Percentiles rank a stretch among this genome's conserved stretches.
These are phyloP conservation scores for Phylloscopus whistleri DNA, from an alignment of 2,113 vertebrate genomes.

Conservation along the genomic window DNA sequence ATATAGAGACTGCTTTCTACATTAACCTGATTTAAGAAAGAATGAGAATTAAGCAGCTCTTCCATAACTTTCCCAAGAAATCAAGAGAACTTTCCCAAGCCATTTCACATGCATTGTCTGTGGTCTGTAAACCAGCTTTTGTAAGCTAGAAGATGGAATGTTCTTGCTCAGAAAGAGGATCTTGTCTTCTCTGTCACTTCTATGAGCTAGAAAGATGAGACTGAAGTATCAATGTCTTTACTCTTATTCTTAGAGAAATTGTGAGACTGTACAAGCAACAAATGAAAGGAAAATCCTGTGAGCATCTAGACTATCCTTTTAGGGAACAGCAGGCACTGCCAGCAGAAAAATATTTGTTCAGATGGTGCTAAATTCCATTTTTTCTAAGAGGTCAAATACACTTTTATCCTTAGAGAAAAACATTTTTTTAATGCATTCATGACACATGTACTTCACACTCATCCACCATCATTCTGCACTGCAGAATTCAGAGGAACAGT, in stretches of 20 bases:
- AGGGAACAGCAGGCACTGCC: background rate
- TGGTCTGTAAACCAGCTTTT: background rate
- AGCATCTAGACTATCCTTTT: background rate
- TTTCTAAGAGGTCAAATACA: background rate
- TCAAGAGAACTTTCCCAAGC: background rate
- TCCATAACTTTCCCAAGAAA: background rate
- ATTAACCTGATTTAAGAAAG: background rate
- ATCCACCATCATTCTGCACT: background rate
- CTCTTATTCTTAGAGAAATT: background rate
- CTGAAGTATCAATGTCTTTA: background rate
- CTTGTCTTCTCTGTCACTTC: background rate
- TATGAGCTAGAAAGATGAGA: background rate
- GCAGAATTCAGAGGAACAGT: background rate
- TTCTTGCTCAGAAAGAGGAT: background rate
- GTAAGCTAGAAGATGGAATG: background rate
- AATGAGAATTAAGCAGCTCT: background rate
- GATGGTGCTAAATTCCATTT: background rate
- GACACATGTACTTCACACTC: background rate
- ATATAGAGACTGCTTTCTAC: background rate
- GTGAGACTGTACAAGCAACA: background rate
- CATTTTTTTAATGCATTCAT: background rate
- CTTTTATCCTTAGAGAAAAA: background rate
- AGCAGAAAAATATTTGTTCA: background rate
- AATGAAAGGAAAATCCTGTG: background rate
- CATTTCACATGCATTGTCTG: background rate